Conservation (phyloP, 2,113 vertebrate genomes). For the Aegithalos caudatus region DNA sequence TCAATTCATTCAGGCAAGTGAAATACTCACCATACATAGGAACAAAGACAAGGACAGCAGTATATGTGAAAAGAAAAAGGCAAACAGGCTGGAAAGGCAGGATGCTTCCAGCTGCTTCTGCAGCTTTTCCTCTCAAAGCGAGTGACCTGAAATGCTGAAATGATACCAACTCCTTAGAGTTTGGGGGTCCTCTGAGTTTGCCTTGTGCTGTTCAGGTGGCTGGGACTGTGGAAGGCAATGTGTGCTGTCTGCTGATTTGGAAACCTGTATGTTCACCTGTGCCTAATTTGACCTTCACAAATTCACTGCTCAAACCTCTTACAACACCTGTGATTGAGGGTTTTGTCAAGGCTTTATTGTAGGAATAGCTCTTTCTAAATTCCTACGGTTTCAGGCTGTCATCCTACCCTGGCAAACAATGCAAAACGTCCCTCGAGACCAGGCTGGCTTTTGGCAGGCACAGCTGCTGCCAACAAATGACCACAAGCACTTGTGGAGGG, state of each 20-base stretch:
- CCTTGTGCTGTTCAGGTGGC: accelerated
- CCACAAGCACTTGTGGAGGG: background rate
- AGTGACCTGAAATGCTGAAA: background rate
- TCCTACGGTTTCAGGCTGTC: accelerated
- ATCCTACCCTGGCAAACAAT: background rate
- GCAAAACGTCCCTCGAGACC: background rate
- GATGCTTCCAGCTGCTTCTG: background rate
- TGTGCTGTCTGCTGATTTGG: background rate
- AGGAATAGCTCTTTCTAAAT: background rate
- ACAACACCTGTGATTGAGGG: background rate
- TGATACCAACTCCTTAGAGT: background rate
- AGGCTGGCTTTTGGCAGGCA: background rate
- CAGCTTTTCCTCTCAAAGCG: background rate
- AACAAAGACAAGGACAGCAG: background rate
- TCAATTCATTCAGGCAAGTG: background rate
- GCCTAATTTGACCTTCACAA: background rate
- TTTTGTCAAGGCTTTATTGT: background rate
- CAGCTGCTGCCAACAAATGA: background rate
- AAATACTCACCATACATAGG: background rate
- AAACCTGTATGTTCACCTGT: background rate
- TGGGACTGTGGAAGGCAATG: background rate
- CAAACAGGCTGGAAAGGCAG: background rate
- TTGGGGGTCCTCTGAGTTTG: background rate
- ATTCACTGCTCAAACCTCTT: background rate
- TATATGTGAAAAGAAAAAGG: background rate